Base-by-base conservation (phyloP, 2,797 vertebrate genomes). In the Poecilia wingei region DNA sequence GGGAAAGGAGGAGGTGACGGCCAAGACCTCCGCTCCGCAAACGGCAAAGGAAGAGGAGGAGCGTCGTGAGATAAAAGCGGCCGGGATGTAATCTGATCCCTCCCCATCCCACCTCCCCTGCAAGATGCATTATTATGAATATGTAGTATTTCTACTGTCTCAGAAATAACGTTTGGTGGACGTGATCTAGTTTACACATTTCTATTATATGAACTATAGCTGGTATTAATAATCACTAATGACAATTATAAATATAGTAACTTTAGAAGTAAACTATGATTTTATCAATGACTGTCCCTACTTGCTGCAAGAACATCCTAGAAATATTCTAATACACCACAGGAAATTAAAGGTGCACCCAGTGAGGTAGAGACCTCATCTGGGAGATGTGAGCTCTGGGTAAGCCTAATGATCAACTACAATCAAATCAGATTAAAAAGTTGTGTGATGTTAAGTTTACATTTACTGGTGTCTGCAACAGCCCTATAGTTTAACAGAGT, bases 11-110 rank as follows among this genome's bases (percentile, higher is more conserved):
- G 97, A 98, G 91, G 91, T 95, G 61, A 88, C 95, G 77, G 95
- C 95, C 81, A 97, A 98, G 88, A 97, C 97, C 84, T 91, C 96
- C 45, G 96, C 97, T 82, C 98, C 97, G 46, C 95, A 97, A 86
- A 97, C 95, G 82, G 95, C 94, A 75, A 93, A 93, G 36, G 96
- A 96, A 72, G 96, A 92, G 86, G 95, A 92, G 87, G 96, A 97
- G 92, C 96, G 94, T 86, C 94, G 95, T 72, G 94, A 95, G 39
- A 97, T 98, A 91, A 88, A 95, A 76, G 96, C 96, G 61, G 97
- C 97, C 90, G 98, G 98, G 95, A 99, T 96, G 96, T 96, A 95
- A 92, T 80, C 79, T n/a, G 75, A 43, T 2, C 59, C 31, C 36
- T 12, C 22, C 43, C 39, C 25, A 3, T 36, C 36, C 0, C 7